Evolutionary conservation across 2,113 vertebrate genomes (phyloP).

Genomic region (Corvus cornix): DNA sequence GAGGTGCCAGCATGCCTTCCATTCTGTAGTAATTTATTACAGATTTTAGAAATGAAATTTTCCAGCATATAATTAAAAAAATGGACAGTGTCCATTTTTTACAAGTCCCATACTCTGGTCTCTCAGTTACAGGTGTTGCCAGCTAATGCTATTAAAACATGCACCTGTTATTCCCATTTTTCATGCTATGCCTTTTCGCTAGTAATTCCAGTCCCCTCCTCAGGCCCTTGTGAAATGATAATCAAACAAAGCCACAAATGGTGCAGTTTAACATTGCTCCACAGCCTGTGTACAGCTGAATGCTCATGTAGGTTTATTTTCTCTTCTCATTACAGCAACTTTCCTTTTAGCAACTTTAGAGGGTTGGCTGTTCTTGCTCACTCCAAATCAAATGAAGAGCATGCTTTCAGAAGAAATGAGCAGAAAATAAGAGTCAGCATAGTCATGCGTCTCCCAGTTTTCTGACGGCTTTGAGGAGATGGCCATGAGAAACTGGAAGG

Average conservation of each 20-base stretch:
- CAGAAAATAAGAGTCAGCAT: neutral
- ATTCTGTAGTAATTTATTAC: constrained; percentile 1
- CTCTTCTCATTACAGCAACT: neutral
- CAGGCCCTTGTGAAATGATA: constrained; percentile 4
- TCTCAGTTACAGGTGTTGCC: constrained; percentile 17
- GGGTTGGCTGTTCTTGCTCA: neutral
- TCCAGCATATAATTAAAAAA: neutral
- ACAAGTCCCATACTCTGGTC: neutral
- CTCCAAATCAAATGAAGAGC: neutral
- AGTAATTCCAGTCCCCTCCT: neutral
- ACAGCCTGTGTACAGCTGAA: constrained; percentile 21
- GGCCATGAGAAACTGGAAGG: neutral
- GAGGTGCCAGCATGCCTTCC: constrained; percentile 9
- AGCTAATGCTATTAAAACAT: neutral
- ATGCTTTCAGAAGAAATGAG: neutral
- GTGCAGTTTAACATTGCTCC: neutral
- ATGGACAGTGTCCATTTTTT: neutral
- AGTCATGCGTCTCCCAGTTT: neutral
- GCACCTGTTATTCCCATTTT: constrained; percentile 53
- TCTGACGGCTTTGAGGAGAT: neutral
- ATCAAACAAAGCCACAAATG: neutral
- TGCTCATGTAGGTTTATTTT: neutral
- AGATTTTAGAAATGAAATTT: neutral
- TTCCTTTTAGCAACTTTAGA: neutral
- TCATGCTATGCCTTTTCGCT: constrained; percentile 22